Percentiles rank a stretch among this genome's conserved stretches.
phyloP scores from a whole-genome alignment of 2,888 invertebrate genomes.

The Luffia ferchaultella region DNA sequence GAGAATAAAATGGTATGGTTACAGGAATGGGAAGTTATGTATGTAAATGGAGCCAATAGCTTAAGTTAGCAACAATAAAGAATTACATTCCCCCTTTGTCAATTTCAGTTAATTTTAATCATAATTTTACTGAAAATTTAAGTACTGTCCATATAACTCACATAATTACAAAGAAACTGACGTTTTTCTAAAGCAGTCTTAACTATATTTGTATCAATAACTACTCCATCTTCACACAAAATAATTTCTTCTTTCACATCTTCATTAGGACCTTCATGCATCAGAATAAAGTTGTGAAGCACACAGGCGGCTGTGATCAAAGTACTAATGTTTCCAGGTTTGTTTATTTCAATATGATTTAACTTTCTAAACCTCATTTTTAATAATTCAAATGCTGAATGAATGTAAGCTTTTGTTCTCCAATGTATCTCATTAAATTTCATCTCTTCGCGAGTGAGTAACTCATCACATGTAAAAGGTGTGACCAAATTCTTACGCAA shows the following conservation, averaged over 20 bases:
- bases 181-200: conserved; percentile 45
- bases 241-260: conserved; percentile 35
- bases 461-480: conserved; percentile 34
- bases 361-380: conserved; percentile 44
- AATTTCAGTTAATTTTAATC: no score
- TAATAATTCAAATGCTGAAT: conserved; percentile 45
- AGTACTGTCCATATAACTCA: conserved; percentile 38
- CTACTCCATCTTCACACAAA: conserved; percentile 40
- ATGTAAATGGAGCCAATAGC: no score
- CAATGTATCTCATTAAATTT: conserved; percentile 53
- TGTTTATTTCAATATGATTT: conserved; percentile 38
- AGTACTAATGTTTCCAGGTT: conserved; percentile 32
- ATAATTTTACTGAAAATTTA: no score
- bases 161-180: conserved; percentile 53
- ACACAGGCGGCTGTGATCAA: conserved; percentile 45
- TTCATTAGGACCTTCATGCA: conserved; percentile 37
- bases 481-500: conserved; percentile 44
- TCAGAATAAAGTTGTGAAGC: conserved; percentile 48
- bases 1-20: no score
- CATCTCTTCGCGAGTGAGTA: conserved; percentile 51
- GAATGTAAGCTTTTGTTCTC: conserved; percentile 43
- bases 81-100: no score
- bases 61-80: no score
- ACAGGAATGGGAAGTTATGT: no score
- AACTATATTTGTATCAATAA: conserved; percentile 40